phyloP scores from a whole-genome alignment of 2,888 invertebrate genomes.

The Cremastinae sp. region DNA sequence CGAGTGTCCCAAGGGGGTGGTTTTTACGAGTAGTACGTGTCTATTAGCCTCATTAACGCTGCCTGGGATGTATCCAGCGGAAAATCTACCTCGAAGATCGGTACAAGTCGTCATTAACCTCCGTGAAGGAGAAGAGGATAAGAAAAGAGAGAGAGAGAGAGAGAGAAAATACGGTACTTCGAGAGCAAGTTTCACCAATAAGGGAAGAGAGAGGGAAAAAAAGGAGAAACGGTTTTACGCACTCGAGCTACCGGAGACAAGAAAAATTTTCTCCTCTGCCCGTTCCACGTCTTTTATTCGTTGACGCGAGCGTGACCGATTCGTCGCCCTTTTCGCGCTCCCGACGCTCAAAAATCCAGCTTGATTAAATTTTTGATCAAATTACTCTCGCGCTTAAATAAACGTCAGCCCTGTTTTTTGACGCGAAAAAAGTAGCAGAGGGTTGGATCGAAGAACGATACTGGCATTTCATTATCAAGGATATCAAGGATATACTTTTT shows the following conservation, averaged over 20 bases:
- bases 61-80: conserved; percentile 17
- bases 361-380: conserved; percentile 80
- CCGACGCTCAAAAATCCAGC: conserved; percentile 77
- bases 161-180: conserved; percentile 53
- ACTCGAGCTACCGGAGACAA: conserved; percentile 5
- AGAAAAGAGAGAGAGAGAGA: too few species aligned
- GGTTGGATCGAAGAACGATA: neutral
- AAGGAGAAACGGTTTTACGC: conserved; percentile 60
- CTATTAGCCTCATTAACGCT: conserved; percentile 76
- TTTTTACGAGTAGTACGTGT: conserved; percentile 78
- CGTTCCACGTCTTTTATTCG: conserved; percentile 72
- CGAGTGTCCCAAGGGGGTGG: conserved; percentile 63
- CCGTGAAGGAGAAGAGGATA: conserved; percentile 28
- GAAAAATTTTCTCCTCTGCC: conserved; percentile 36
- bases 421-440: conserved; percentile 29
- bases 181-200: conserved; percentile 53
- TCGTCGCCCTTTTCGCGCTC: conserved; percentile 72
- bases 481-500: too few species aligned
- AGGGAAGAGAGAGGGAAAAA: conserved; percentile 60
- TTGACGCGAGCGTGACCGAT: conserved; percentile 70
- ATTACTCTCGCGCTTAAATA: conserved; percentile 79
- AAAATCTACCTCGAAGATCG: conserved; percentile 47
- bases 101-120: conserved; percentile 42
- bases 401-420: conserved; percentile 68
- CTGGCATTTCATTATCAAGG: neutral